Conservation (phyloP, 2,888 invertebrate genomes). For the Uropetala carovei region DNA sequence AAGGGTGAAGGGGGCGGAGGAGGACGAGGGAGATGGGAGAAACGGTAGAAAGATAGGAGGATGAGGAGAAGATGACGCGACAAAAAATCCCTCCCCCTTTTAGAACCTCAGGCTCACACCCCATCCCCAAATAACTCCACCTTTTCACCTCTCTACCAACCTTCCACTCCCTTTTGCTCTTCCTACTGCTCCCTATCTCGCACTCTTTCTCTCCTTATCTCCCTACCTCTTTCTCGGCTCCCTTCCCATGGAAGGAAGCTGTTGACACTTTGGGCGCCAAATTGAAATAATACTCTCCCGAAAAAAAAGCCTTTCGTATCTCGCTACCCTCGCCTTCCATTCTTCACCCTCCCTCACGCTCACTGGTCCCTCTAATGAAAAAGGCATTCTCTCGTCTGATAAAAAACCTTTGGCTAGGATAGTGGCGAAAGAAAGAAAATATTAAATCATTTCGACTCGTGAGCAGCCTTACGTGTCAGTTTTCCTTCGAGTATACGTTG, state of each 20-base stretch:
- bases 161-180: too few relatives aligned
- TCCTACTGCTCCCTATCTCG: not conserved
- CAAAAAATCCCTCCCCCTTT: not conserved
- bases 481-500: too few relatives aligned
- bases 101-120: too few relatives aligned
- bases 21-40: not conserved
- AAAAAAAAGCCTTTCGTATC: not conserved
- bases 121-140: too few relatives aligned
- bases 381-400: too few relatives aligned
- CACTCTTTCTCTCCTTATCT: not conserved
- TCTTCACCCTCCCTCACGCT: not conserved
- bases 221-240: not conserved
- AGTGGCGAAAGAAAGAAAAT: too few relatives aligned
- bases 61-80: constrained; percentile 27
- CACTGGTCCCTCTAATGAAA: not conserved
- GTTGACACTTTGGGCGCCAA: constrained; percentile 12
- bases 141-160: too few relatives aligned
- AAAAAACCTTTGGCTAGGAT: too few relatives aligned
- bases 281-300: constrained; percentile 9
- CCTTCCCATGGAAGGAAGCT: constrained; percentile 13
- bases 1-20: not conserved
- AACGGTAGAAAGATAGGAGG: not conserved
- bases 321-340: not conserved
- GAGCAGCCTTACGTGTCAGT: too few relatives aligned
- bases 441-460: too few relatives aligned